These are phyloP conservation scores for Euglossa dilemma DNA, from an alignment of 1,140 invertebrate genomes.

Conservation along the genomic window DNA sequence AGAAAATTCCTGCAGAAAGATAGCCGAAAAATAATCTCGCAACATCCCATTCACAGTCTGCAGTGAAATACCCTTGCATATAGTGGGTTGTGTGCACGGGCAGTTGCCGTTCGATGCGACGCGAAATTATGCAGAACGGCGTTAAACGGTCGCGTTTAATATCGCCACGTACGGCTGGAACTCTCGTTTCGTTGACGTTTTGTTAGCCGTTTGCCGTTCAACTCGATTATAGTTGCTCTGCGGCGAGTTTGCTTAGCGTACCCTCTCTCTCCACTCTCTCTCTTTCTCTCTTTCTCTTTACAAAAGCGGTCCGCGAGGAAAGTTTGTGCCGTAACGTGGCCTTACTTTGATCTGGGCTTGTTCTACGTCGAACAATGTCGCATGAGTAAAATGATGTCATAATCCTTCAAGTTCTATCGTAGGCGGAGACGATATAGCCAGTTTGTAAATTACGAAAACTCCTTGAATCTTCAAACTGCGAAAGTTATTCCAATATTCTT, in stretches of 20 bases:
- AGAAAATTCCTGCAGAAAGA: too few relatives aligned
- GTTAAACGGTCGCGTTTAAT: neutral
- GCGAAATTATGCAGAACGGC: slow-evolving; percentile 16
- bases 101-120: neutral
- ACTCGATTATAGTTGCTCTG: slow-evolving; percentile 43
- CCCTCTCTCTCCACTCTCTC: neutral
- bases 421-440: too few relatives aligned
- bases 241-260: neutral
- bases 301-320: slow-evolving; percentile 20
- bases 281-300: neutral
- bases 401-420: neutral
- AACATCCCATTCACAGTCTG: too few relatives aligned
- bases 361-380: neutral
- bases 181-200: slow-evolving; percentile 30
- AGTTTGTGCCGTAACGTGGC: slow-evolving; percentile 11
- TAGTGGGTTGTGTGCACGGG: too few relatives aligned
- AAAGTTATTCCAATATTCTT: too few relatives aligned
- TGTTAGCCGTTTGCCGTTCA: slow-evolving; percentile 32
- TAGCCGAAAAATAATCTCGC: neutral
- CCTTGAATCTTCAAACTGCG: too few relatives aligned
- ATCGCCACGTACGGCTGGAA: neutral
- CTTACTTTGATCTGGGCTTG: slow-evolving; percentile 29
- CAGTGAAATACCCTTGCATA: neutral
- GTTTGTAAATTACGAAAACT: too few relatives aligned
- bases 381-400: slow-evolving; percentile 11